phyloP scores from a whole-genome alignment of 1,140 invertebrate genomes.

The Saccostrea glomerata region DNA sequence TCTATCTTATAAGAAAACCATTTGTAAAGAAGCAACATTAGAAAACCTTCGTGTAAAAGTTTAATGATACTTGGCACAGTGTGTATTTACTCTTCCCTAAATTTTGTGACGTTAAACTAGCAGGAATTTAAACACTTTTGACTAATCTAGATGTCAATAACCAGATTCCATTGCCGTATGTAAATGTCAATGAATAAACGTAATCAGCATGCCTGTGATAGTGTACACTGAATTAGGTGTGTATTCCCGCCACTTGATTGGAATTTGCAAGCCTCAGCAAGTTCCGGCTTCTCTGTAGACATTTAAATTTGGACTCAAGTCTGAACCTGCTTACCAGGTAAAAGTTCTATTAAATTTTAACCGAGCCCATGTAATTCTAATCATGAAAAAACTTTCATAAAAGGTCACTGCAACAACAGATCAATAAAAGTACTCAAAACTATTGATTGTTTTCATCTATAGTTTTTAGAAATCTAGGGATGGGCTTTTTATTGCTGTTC shows the following conservation, averaged over 20 bases:
- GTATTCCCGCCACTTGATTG: slow-evolving; percentile 6
- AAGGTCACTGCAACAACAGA: slow-evolving; percentile 2
- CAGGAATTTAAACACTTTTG: slow-evolving; percentile 27
- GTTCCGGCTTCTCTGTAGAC: slow-evolving; percentile 23
- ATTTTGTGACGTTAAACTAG: slow-evolving; percentile 24
- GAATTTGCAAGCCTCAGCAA: slow-evolving; percentile 35
- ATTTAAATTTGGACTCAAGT: neutral
- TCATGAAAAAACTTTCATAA: neutral
- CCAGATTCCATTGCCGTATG: neutral
- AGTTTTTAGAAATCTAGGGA: neutral
- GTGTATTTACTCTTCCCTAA: slow-evolving; percentile 3
- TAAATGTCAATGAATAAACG: slow-evolving; percentile 23
- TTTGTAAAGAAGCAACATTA: neutral
- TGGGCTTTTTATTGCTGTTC: no score
- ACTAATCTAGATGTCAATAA: slow-evolving; percentile 34
- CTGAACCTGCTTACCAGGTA: neutral
- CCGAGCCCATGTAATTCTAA: neutral
- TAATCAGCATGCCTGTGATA: slow-evolving; percentile 26
- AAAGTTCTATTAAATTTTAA: neutral
- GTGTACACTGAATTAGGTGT: neutral
- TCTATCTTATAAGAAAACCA: neutral
- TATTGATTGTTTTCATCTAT: neutral
- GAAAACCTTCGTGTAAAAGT: neutral
- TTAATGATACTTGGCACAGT: neutral
- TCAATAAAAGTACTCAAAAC: slow-evolving; percentile 11